A percentile compares a stretch with the other conserved stretches of the same genome.
Evolutionary conservation across 2,113 vertebrate genomes (phyloP).

Genomic region (Lathamus discolor): DNA sequence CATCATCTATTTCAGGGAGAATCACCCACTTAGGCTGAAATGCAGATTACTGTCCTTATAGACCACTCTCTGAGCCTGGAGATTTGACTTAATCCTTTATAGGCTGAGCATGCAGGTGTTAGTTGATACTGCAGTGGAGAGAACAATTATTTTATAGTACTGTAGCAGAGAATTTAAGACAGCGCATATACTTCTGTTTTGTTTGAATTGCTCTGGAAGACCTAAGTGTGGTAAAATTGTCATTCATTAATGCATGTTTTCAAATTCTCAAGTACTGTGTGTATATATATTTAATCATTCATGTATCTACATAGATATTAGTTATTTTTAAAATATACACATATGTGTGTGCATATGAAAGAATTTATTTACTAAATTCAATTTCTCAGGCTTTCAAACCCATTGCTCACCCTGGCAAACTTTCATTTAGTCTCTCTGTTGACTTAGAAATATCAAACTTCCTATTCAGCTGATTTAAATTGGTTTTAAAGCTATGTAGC

Average conservation of each 20-base stretch:
- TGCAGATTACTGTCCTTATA: neutral
- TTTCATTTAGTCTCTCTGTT: neutral
- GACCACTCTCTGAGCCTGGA: neutral
- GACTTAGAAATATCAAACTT: neutral
- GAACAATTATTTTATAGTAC: neutral
- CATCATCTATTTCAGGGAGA: neutral
- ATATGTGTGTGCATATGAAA: accelerated
- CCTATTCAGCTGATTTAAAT: neutral
- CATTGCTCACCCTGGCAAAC: neutral
- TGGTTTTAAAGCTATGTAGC: neutral
- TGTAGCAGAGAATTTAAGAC: neutral
- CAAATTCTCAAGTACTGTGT: neutral
- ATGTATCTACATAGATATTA: neutral
- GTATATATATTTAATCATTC: neutral
- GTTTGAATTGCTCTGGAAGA: neutral
- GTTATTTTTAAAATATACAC: neutral
- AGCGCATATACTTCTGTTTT: neutral
- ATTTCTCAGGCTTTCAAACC: neutral
- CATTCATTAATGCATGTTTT: neutral
- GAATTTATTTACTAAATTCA: neutral
- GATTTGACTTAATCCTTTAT: neutral
- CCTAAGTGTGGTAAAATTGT: neutral
- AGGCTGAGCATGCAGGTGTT: neutral
- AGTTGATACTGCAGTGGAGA: neutral
- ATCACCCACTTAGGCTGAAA: neutral